These are phyloP conservation scores for Idaea dimidiata DNA, from an alignment of 2,888 invertebrate genomes.

Conservation along the genomic window DNA sequence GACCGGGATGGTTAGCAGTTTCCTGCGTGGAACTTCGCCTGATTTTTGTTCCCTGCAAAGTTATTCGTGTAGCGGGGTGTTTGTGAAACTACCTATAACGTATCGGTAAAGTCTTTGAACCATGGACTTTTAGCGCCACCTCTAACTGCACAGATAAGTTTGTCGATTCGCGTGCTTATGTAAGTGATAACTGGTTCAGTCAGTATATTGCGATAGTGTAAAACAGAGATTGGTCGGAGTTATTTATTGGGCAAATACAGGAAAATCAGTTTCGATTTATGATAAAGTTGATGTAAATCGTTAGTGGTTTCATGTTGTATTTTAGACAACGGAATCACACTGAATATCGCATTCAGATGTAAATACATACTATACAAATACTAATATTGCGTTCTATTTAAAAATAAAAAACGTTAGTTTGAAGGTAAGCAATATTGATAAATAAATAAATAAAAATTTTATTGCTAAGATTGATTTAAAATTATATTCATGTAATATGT, in stretches of 20 bases:
- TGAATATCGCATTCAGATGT: background rate
- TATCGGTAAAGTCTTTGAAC: background rate
- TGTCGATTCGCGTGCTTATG: conserved; percentile 39
- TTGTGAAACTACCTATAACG: background rate
- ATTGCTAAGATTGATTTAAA: no score
- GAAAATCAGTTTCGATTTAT: conserved; percentile 12
- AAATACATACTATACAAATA: no score
- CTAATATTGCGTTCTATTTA: no score
- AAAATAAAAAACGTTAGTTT: no score
- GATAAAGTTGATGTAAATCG: background rate
- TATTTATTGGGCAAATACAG: conserved; percentile 29
- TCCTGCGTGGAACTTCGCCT: conserved; percentile 61
- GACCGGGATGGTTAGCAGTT: conserved; percentile 62
- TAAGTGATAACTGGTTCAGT: conserved; percentile 56
- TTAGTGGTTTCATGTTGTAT: background rate
- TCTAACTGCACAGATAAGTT: background rate
- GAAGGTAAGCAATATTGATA: no score
- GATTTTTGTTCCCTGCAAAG: conserved; percentile 34
- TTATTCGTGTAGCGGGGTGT: background rate
- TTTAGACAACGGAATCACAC: background rate
- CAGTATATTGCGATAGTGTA: conserved; percentile 31
- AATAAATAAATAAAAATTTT: no score
- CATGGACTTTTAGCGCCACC: background rate
- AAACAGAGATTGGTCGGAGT: conserved; percentile 23
- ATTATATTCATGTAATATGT: no score